Evolutionary conservation across 2,113 vertebrate species (phyloP).

Genomic region (Shinisaurus crocodilurus): DNA sequence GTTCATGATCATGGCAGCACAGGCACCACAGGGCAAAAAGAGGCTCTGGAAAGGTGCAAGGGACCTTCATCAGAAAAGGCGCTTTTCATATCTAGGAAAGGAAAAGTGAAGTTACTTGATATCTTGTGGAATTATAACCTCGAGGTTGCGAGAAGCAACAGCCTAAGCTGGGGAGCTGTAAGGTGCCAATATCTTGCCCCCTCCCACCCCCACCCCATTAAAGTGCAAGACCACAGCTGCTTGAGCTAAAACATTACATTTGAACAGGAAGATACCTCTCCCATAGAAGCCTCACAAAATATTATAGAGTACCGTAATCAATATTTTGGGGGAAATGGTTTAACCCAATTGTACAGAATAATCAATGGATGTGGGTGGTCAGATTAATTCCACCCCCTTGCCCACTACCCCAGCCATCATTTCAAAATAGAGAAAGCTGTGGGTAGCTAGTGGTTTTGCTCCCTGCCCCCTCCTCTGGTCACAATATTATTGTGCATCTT

Average conservation of each 20-base stretch:
- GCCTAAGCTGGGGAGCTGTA: not conserved
- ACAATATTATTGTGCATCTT: not conserved
- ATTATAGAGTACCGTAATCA: not conserved
- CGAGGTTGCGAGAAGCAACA: too few species aligned
- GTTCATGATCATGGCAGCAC: fast-evolving
- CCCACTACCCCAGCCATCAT: not conserved
- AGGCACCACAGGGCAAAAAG: constrained; percentile 34
- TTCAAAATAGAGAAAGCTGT: not conserved
- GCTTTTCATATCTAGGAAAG: constrained; percentile 91
- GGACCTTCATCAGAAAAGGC: constrained; percentile 87
- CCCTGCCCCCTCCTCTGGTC: not conserved
- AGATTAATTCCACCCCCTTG: not conserved
- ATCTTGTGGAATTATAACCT: too few species aligned
- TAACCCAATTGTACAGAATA: not conserved
- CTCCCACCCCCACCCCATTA: fast-evolving
- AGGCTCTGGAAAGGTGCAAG: not conserved
- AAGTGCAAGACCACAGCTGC: not conserved
- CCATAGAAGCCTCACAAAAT: not conserved
- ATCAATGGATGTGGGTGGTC: not conserved
- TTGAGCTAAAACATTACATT: fast-evolving
- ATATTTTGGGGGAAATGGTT: not conserved
- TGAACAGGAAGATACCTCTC: not conserved
- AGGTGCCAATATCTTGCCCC: not conserved
- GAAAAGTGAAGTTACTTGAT: not conserved
- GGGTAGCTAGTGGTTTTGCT: not conserved